Percentiles rank a stretch among this genome's conserved stretches.
Conservation (phyloP, 2,888 invertebrate species). For the Caenorhabditis sp. region DNA sequence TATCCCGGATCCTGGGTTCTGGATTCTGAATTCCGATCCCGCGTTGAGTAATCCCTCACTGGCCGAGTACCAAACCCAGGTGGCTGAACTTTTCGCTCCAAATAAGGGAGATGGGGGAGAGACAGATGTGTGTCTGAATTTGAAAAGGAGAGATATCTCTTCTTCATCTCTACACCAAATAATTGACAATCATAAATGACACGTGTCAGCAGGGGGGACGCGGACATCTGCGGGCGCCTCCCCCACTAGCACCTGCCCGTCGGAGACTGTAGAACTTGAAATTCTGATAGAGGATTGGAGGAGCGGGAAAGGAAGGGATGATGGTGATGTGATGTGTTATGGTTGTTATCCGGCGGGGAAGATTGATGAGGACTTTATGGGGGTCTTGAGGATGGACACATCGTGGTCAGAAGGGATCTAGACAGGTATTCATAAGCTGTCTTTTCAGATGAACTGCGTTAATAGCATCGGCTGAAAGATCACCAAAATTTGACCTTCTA, state of each 20-base stretch:
- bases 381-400: too few species aligned
- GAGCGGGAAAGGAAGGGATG: background rate
- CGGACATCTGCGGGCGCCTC: constrained; percentile 41
- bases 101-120: background rate
- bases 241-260: constrained; percentile 22
- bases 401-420: too few species aligned
- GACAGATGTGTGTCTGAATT: too few species aligned
- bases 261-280: constrained; percentile 36
- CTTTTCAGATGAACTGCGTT: too few species aligned
- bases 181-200: constrained; percentile 62
- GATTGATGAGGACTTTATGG: background rate
- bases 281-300: constrained; percentile 7
- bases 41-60: constrained; percentile 19
- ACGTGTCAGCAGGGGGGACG: constrained; percentile 34
- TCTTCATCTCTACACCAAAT: constrained; percentile 19
- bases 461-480: too few species aligned
- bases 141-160: constrained; percentile 27
- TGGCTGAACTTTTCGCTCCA: background rate
- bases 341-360: background rate
- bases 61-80: constrained; percentile 1
- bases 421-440: too few species aligned
- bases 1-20: constrained; percentile 4
- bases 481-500: too few species aligned
- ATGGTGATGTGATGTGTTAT: background rate
- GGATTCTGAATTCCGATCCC: too few species aligned